phyloP scores from a whole-genome alignment of 1,140 invertebrate species.

The Calephelis virginiensis region DNA sequence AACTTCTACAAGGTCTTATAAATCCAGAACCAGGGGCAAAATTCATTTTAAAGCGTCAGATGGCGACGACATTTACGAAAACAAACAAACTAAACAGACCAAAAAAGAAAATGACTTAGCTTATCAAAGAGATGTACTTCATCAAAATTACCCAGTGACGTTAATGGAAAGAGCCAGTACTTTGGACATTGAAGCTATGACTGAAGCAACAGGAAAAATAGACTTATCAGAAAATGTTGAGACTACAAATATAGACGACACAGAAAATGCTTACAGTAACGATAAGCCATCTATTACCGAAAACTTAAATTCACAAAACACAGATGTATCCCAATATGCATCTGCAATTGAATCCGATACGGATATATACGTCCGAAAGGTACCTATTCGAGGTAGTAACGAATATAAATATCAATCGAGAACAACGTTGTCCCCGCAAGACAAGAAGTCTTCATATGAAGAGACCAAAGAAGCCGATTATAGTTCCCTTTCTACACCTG shows the following conservation, averaged over 20 bases:
- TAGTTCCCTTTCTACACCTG: conserved; percentile 37
- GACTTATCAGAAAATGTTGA: conserved; percentile 42
- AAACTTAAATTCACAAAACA: conserved; percentile 32
- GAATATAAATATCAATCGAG: conserved; percentile 48
- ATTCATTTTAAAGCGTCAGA: conserved; percentile 63
- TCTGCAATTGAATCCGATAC: conserved; percentile 31
- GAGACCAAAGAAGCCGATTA: conserved; percentile 47
- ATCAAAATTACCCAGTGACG: conserved; percentile 80
- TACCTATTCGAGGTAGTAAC: conserved; percentile 36
- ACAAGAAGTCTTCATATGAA: conserved; percentile 37
- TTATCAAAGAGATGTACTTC: conserved; percentile 80
- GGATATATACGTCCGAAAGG: conserved; percentile 42
- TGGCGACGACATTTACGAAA: conserved; percentile 52
- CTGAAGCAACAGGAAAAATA: conserved; percentile 54
- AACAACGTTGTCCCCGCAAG: conserved; percentile 43
- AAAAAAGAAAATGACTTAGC: conserved; percentile 71
- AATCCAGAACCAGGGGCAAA: conserved; percentile 62
- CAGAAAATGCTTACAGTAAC: conserved; percentile 66
- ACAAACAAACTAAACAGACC: conserved; percentile 54
- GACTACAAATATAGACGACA: conserved; percentile 47
- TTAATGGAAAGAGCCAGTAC: conserved; percentile 71
- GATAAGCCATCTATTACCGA: conserved; percentile 57
- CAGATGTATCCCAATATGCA: conserved; percentile 25
- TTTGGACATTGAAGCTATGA: conserved; percentile 68
- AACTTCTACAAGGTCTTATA: conserved; percentile 52